Conservation (phyloP, 2,797 vertebrate species). For the Gadopsis marmoratus region DNA sequence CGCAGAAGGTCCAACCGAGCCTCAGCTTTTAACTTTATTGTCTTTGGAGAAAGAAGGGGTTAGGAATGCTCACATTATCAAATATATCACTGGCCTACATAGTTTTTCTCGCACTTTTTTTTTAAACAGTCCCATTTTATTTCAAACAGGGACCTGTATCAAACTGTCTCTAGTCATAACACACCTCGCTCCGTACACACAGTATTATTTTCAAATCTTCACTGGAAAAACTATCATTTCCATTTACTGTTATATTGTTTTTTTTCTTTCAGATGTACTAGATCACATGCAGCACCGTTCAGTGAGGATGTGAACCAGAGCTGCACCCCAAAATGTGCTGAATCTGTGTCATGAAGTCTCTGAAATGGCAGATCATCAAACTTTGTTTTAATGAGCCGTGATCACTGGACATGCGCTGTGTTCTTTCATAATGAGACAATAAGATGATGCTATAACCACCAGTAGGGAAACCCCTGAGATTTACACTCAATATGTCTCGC, state of each 20-base stretch:
- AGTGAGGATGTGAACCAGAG: not conserved
- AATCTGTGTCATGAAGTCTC: constrained; percentile 15
- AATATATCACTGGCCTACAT: not conserved
- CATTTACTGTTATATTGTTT: not conserved
- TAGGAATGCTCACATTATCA: constrained; percentile 4
- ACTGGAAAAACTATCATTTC: not conserved
- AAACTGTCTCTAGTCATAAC: not conserved
- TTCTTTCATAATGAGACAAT: constrained; percentile 47
- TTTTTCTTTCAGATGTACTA: not conserved
- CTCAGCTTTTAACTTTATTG: constrained; percentile 95
- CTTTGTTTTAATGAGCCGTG: constrained; percentile 28
- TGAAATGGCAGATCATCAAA: constrained; percentile 16
- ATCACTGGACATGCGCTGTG: constrained; percentile 14
- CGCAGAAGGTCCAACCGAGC: constrained; percentile 95
- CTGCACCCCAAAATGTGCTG: constrained; percentile 3
- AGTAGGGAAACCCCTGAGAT: constrained; percentile 46
- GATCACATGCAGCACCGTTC: not conserved
- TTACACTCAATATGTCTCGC: constrained; percentile 29
- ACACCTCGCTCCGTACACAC: too few relatives aligned
- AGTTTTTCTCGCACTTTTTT: not conserved
- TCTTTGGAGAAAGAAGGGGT: constrained; percentile 79
- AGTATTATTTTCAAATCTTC: not conserved
- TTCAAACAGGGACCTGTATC: not conserved
- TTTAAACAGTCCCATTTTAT: not conserved
- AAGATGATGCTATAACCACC: constrained; percentile 39